These are phyloP conservation scores for Callimorpha dominula DNA, from an alignment of 2,888 invertebrate species.

Conservation along the genomic window DNA sequence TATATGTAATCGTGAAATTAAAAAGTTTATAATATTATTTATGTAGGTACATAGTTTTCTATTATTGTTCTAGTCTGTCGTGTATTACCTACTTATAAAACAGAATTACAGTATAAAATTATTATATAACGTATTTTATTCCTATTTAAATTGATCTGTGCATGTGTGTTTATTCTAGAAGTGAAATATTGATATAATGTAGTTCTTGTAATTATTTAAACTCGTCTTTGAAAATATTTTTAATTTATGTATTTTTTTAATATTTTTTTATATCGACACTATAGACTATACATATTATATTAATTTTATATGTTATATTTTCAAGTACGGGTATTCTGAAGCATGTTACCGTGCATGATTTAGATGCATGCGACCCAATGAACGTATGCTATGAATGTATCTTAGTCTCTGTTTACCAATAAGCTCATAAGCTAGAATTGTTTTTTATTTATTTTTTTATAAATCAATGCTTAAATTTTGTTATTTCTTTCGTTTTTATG, in stretches of 20 bases:
- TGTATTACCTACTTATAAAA: constrained; percentile 14
- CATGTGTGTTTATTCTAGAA: constrained; percentile 3
- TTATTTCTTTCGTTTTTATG: constrained; percentile 41
- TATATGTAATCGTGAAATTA: not conserved
- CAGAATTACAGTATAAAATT: constrained; percentile 34
- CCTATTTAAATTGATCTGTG: constrained; percentile 3
- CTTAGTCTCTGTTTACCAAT: constrained; percentile 28
- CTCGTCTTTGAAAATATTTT: constrained; percentile 35
- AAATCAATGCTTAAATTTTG: constrained; percentile 35
- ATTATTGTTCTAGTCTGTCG: constrained; percentile 21
- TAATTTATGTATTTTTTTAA: not conserved
- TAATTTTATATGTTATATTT: constrained; percentile 15
- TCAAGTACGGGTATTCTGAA: constrained; percentile 39
- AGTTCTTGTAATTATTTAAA: constrained; percentile 19
- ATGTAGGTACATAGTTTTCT: constrained; percentile 28
- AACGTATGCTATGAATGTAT: constrained; percentile 44
- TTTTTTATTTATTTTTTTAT: constrained; percentile 21
- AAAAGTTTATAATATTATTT: not conserved
- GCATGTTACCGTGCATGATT: constrained; percentile 45
- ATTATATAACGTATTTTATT: not conserved
- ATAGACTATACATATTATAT: not conserved
- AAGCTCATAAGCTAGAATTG: constrained; percentile 45
- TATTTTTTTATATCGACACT: not conserved
- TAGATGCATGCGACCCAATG: constrained; percentile 38
- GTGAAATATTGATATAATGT: constrained; percentile 21